These are phyloP conservation scores for Torymus aiolomorphi DNA, from an alignment of 2,888 invertebrate genomes.

Conservation along the genomic window DNA sequence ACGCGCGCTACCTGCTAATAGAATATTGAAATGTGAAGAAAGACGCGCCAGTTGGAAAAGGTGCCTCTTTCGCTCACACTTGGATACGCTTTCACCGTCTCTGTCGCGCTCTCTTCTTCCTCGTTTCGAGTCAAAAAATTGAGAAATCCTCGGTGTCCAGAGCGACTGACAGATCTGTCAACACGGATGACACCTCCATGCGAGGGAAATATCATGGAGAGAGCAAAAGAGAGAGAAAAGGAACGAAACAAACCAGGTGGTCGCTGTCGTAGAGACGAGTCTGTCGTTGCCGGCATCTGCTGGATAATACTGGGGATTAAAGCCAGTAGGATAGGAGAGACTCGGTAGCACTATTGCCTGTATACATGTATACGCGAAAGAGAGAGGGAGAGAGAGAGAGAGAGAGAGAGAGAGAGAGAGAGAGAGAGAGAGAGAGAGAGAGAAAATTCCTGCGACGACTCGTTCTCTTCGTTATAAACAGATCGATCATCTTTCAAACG, in stretches of 20 bases:
- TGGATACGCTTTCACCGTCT: constrained; percentile 40
- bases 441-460: constrained; percentile 28
- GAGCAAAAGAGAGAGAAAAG: constrained; percentile 47
- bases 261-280: constrained; percentile 65
- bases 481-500: constrained; percentile 76
- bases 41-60: constrained; percentile 3
- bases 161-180: constrained; percentile 74
- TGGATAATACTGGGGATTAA: constrained; percentile 74
- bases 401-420: constrained; percentile 46
- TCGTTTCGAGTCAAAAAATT: constrained; percentile 55
- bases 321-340: constrained; percentile 55
- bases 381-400: constrained; percentile 61
- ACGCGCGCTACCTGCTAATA: constrained; percentile 45
- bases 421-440: constrained; percentile 53
- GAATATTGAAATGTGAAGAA: constrained; percentile 46
- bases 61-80: constrained; percentile 6
- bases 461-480: constrained; percentile 63
- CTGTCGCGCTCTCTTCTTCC: constrained; percentile 9
- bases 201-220: constrained; percentile 17
- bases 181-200: constrained; percentile 72
- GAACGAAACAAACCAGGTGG: constrained; percentile 65
- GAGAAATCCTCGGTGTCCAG: constrained; percentile 57
- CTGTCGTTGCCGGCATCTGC: constrained; percentile 68
- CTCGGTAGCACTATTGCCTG: constrained; percentile 8
- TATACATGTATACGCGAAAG: background rate